A percentile compares a stretch with the other conserved stretches of the same genome.
Conservation (phyloP, 2,797 vertebrate genomes). For the Neoniphon sammara region DNA sequence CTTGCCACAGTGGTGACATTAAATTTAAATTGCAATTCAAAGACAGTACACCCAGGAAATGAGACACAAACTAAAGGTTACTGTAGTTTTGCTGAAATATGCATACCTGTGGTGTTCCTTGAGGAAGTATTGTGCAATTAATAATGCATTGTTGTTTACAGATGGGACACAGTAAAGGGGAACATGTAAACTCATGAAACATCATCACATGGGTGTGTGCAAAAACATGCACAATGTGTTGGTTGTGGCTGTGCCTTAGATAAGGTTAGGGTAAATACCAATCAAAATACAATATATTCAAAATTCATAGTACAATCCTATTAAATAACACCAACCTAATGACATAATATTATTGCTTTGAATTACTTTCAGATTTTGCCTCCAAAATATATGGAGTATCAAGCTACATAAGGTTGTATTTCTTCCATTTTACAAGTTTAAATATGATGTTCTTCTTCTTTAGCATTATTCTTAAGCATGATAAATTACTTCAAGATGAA, state of each 20-base stretch:
- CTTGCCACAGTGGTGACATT: conserved; percentile 43
- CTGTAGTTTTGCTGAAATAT: conserved; percentile 45
- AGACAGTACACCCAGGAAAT: conserved; percentile 35
- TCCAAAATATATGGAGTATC: not conserved
- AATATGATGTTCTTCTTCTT: conserved; percentile 12
- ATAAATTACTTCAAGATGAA: too few relatives aligned
- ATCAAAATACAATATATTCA: too few relatives aligned
- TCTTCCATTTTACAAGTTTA: conserved; percentile 12
- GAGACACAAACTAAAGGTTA: conserved; percentile 40
- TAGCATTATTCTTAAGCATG: too few relatives aligned
- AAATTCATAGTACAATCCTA: not conserved
- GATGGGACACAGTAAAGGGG: conserved; percentile 37
- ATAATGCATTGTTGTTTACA: conserved; percentile 62
- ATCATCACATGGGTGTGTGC: conserved; percentile 28
- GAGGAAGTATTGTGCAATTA: conserved; percentile 38
- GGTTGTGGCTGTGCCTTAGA: too few relatives aligned
- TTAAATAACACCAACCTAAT: conserved; percentile 6
- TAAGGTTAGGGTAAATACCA: too few relatives aligned
- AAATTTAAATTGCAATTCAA: conserved; percentile 55
- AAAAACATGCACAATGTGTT: conserved; percentile 8
- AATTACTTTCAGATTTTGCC: conserved; percentile 12
- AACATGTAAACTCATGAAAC: conserved; percentile 37
- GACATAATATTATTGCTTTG: conserved; percentile 11
- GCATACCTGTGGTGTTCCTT: conserved; percentile 52
- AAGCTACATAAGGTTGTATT: too few relatives aligned